phyloP scores from a whole-genome alignment of 2,797 vertebrate species.

The Morus bassanus region DNA sequence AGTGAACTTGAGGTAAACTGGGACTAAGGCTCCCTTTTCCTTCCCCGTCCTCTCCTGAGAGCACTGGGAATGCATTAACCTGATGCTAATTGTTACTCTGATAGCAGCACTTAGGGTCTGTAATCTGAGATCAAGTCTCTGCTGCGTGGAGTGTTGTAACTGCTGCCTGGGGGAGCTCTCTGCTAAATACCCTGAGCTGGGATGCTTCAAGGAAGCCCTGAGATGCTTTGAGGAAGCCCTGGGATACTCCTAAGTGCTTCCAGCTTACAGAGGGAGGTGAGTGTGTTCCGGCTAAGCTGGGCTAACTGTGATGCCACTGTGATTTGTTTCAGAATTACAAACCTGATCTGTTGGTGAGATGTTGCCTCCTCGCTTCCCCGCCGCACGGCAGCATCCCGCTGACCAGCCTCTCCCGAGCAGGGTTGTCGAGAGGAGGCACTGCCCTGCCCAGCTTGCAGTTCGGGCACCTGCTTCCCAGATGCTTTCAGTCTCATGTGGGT shows the following conservation, averaged over 20 bases:
- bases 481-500: background rate
- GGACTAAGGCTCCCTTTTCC: background rate
- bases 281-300: background rate
- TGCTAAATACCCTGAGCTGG: background rate
- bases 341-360: background rate
- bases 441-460: background rate
- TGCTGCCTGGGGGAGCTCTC: background rate
- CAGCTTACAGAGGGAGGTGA: background rate
- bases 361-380: background rate
- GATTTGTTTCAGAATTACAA: background rate
- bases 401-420: background rate
- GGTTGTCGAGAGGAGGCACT: background rate
- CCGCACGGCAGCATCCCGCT: rapidly evolving
- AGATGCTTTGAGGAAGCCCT: background rate
- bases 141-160: background rate
- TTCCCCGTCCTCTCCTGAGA: background rate
- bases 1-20: background rate
- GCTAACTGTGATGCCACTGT: background rate
- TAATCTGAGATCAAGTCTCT: background rate
- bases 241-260: background rate
- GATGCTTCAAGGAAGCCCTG: background rate
- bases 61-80: background rate
- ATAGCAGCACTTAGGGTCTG: conserved; percentile 4
- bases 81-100: conserved; percentile 12
- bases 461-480: background rate